These are phyloP conservation scores for Dermolepida albohirtum DNA, from an alignment of 2,888 invertebrate genomes.

Conservation along the genomic window DNA sequence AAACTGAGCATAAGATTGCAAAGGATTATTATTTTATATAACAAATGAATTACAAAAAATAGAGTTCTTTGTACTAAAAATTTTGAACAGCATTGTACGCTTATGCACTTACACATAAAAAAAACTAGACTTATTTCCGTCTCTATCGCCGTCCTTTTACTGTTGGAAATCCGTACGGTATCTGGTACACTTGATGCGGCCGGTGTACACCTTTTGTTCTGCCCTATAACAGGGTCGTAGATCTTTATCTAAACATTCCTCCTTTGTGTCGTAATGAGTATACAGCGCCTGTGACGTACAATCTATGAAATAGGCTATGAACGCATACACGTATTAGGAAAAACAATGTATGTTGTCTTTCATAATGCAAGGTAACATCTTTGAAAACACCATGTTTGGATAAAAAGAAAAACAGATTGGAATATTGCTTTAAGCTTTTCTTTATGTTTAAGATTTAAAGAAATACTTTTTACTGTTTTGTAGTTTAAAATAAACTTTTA, in stretches of 20 bases:
- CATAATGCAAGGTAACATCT: no score
- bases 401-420: not conserved
- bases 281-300: not conserved
- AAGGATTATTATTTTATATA: no score
- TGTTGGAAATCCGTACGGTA: conserved; percentile 14
- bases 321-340: conserved; percentile 4
- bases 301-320: not conserved
- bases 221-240: conserved; percentile 10
- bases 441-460: no score
- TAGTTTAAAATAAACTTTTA: no score
- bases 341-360: not conserved
- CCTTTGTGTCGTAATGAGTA: conserved; percentile 7
- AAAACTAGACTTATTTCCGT: conserved; percentile 16
- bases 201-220: conserved; percentile 14
- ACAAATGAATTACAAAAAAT: no score
- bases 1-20: no score
- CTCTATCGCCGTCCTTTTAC: conserved; percentile 9
- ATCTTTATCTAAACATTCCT: conserved; percentile 13
- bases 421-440: no score
- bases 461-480: no score
- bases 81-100: no score
- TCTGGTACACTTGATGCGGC: conserved; percentile 6
- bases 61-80: no score
- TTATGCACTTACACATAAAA: no score
- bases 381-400: not conserved